Evolutionary conservation across 2,888 invertebrate species (phyloP).

Genomic region (Limnephilus marmoratus): DNA sequence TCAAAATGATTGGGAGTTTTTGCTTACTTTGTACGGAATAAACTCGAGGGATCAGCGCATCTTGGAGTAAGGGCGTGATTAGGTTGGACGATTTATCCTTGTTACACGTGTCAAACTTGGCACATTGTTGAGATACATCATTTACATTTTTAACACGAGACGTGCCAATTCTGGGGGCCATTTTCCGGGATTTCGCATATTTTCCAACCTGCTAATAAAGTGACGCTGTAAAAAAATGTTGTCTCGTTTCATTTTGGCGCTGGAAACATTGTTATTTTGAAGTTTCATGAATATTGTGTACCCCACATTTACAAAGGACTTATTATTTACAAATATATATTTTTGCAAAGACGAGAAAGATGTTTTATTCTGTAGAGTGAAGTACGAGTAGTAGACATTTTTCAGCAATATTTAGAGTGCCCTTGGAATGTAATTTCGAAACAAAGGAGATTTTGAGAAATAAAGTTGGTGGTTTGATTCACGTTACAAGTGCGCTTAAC

Average conservation of each 20-base stretch:
- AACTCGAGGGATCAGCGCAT: constrained; percentile 15
- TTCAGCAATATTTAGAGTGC: not conserved
- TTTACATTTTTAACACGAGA: constrained; percentile 33
- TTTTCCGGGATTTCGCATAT: not conserved
- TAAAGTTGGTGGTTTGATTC: not conserved
- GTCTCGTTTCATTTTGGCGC: not conserved
- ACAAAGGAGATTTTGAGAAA: not conserved
- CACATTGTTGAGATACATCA: constrained; percentile 31
- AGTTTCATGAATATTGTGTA: not conserved
- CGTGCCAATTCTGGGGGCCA: not conserved
- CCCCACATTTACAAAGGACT: not conserved
- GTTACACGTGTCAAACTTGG: constrained; percentile 22
- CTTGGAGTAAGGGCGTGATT: constrained; percentile 15
- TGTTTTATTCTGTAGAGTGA: not conserved
- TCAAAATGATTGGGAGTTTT: not conserved
- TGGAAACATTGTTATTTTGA: not conserved
- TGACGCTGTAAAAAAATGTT: not conserved
- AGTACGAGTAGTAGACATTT: not conserved
- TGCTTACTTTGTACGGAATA: not conserved
- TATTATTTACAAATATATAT: not conserved
- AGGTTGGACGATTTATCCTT: constrained; percentile 16
- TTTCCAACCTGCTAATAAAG: not conserved
- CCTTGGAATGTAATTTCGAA: not conserved
- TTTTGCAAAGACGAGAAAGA: not conserved
- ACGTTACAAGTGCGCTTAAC: no score